Evolutionary conservation across 2,888 invertebrate genomes (phyloP).

Genomic region (Eupithecia abbreviata): DNA sequence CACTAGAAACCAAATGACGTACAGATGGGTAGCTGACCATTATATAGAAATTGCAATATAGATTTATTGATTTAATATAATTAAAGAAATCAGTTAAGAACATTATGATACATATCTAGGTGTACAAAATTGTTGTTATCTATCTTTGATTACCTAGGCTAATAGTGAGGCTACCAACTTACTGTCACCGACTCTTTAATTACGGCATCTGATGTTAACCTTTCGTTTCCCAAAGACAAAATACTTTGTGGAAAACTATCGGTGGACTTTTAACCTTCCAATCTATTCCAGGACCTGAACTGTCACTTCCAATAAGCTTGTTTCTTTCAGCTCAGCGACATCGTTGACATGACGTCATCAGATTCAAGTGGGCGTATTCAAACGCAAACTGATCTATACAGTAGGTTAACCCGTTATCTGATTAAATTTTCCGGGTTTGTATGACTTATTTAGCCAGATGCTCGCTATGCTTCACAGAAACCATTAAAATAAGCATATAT

Average conservation of each 20-base stretch:
- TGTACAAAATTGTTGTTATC: no score
- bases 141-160: no score
- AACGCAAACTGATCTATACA: neutral
- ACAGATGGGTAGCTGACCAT: neutral
- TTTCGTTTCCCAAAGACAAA: neutral
- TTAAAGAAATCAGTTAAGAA: no score
- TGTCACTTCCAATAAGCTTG: conserved; percentile 40
- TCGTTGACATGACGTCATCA: conserved; percentile 49
- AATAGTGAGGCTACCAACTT: no score
- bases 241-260: conserved; percentile 15
- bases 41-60: no score
- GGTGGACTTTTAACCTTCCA: conserved; percentile 20
- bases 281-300: conserved; percentile 40
- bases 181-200: neutral
- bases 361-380: conserved; percentile 37
- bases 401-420: neutral
- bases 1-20: neutral
- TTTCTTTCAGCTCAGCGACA: conserved; percentile 43
- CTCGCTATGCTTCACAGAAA: neutral
- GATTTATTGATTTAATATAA: no score
- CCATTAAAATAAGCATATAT: neutral
- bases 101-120: no score
- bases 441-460: neutral
- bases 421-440: neutral
- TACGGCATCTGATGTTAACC: neutral